Percentiles rank a stretch among this genome's conserved stretches.
Conservation (phyloP, 2,113 vertebrate species). For the Leucoraja erinaceus region DNA sequence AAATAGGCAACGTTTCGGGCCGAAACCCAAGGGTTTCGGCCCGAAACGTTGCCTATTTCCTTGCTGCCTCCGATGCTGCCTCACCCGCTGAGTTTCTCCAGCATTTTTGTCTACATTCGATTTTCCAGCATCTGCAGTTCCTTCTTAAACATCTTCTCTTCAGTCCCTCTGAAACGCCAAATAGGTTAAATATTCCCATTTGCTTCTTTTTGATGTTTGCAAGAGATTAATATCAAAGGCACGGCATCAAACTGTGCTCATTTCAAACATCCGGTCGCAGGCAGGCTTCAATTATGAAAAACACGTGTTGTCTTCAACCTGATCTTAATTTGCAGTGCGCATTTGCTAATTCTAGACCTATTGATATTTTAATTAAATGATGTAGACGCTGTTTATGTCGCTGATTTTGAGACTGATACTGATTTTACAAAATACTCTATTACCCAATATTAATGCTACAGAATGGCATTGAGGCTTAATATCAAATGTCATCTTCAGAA, state of each 20-base stretch:
- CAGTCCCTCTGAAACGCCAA: not conserved
- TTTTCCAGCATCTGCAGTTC: too few species aligned
- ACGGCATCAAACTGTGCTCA: constrained; percentile 10
- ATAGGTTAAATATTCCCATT: not conserved
- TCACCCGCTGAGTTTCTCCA: too few species aligned
- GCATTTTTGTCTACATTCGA: too few species aligned
- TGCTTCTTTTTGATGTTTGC: not conserved
- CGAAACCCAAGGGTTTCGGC: too few species aligned
- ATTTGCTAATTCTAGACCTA: not conserved
- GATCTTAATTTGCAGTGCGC: not conserved
- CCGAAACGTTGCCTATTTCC: too few species aligned
- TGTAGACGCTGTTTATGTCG: not conserved
- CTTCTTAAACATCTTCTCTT: too few species aligned
- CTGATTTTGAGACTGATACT: not conserved
- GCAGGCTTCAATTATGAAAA: constrained; percentile 15
- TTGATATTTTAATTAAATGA: not conserved
- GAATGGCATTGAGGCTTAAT: not conserved
- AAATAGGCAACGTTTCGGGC: too few species aligned
- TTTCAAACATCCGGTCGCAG: constrained; percentile 9
- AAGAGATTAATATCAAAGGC: constrained; percentile 22
- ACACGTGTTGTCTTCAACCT: not conserved
- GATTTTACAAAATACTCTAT: not conserved
- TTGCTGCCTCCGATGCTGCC: too few species aligned
- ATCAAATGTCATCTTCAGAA: not conserved
- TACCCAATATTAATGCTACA: not conserved